Base-by-base conservation (phyloP, 2,888 invertebrate species). In the Tromatobia lineatoria region DNA sequence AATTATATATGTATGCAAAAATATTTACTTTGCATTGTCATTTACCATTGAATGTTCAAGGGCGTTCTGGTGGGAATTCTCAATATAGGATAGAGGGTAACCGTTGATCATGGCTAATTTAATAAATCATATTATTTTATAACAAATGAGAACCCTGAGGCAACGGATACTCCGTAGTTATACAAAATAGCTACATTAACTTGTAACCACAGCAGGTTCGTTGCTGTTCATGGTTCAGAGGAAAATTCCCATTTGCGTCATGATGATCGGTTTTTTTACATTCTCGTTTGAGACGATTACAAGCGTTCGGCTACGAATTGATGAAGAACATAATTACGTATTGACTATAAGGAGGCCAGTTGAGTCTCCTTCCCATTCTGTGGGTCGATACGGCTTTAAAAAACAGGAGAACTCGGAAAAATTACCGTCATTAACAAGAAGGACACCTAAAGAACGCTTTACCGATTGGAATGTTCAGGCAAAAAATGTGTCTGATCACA, bases 221-320 rank as follows among this genome's bases (percentile, higher is more conserved):
- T 74, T 20, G 45, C 11, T 45, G 42, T 67, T 23, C 34, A 34
- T 23, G 64, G 42, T 29, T 23, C 38, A 38, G 69, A 11, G 77
- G 61, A 84, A 84, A 81, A 84, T 81, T 25, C 52, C 77, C 54
- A 67, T 77, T 78, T 71, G 80, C 81, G 81, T 84, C 81, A 81
- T 69, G 29, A n/a, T 42, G 29, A 66, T 38, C 29, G 25, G 42
- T 57, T 74, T 50, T 77, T 66, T 80, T 15, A 25, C 20, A 18
- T 50, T n/a, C 18, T 47, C 47, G 13, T 69, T 34, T 29, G 45
- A 66, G 13, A 6, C 3, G 38, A 42, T 42, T 11, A 11, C 13
- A 57, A 20, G 10, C 57, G 25, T 10, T 38, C 13, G 25, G 57
- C 57, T 25, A 8, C 25, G 25, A 13, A 11, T 57, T 25, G 25